phyloP scores from a whole-genome alignment of 2,888 invertebrate genomes.

The Scaptodrosophila latifasciaeformis region DNA sequence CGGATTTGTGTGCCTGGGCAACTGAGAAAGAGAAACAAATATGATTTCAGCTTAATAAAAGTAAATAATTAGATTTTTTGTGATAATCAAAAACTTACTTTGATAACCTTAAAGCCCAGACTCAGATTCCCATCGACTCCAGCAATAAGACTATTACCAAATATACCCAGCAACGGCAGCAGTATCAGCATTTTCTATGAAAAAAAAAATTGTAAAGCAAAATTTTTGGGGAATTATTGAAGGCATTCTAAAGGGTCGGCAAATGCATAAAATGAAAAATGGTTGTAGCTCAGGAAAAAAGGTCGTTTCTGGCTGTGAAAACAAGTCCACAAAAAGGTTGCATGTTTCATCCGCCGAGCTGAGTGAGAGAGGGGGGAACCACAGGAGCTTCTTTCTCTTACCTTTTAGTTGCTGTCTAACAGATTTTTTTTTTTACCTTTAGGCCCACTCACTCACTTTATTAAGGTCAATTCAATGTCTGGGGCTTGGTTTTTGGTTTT shows the following conservation, averaged over 20 bases:
- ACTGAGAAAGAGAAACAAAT: conserved; percentile 36
- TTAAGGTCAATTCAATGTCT: conserved; percentile 68
- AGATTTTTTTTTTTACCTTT: too few species aligned
- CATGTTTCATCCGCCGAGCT: too few species aligned
- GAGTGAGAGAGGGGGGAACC: too few species aligned
- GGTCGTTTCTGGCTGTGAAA: conserved; percentile 7
- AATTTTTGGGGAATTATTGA: conserved; percentile 37
- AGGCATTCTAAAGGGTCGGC: too few species aligned
- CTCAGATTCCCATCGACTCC: conserved; percentile 71
- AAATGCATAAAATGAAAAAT: conserved; percentile 16
- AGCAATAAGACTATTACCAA: conserved; percentile 72
- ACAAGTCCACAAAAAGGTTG: too few species aligned
- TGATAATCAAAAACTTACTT: conserved; percentile 56
- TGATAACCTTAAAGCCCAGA: conserved; percentile 72
- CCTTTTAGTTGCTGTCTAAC: too few species aligned
- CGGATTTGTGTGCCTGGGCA: conserved; percentile 60
- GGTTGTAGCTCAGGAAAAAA: conserved; percentile 20
- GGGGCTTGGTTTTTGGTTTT: conserved; percentile 23
- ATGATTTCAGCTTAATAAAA: background rate
- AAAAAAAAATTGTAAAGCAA: conserved; percentile 8
- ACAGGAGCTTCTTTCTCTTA: too few species aligned
- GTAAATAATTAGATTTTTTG: background rate
- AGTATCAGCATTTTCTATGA: conserved; percentile 75
- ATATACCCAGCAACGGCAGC: conserved; percentile 72
- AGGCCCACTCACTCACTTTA: conserved; percentile 52